Evolutionary conservation across 2,797 vertebrate genomes (phyloP).

Genomic region (Vultur gryphus): DNA sequence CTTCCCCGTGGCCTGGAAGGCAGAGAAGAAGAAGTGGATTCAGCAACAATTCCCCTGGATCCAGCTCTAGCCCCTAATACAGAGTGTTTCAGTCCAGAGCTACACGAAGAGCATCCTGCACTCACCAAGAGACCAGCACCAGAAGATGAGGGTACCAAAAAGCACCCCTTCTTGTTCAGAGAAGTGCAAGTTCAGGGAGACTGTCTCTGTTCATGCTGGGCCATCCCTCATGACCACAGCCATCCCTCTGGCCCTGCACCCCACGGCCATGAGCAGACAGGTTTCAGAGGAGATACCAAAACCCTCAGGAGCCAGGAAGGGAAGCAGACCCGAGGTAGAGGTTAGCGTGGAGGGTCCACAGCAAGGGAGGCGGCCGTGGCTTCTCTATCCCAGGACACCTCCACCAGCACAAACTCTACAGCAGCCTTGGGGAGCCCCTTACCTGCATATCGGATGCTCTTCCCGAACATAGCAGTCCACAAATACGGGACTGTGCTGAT

Average conservation of each 20-base stretch:
- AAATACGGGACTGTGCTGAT: conserved; percentile 92
- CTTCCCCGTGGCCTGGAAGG: conserved; percentile 90
- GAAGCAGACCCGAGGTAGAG: not conserved
- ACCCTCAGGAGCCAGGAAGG: not conserved
- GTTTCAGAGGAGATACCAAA: not conserved
- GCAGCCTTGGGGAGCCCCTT: not conserved
- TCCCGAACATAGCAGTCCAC: conserved; percentile 98
- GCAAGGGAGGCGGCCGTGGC: not conserved
- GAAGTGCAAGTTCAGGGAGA: not conserved
- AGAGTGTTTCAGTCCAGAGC: not conserved
- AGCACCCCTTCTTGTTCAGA: not conserved
- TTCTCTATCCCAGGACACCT: not conserved
- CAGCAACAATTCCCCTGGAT: not conserved
- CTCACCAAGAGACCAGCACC: not conserved
- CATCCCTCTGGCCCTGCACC: not conserved
- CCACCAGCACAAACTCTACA: not conserved
- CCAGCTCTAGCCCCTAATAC: not conserved
- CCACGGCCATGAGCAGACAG: not conserved
- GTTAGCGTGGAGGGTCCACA: not conserved
- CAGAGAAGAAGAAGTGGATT: not conserved
- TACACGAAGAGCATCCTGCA: not conserved
- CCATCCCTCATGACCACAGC: not conserved
- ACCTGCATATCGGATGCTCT: conserved; percentile 94
- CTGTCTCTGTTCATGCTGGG: not conserved
- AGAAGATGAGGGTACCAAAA: not conserved